Evolutionary conservation across 2,888 invertebrate genomes (phyloP), one percentile per base, ranked within the genome.

Genomic region (Netelia inedita): DNA sequence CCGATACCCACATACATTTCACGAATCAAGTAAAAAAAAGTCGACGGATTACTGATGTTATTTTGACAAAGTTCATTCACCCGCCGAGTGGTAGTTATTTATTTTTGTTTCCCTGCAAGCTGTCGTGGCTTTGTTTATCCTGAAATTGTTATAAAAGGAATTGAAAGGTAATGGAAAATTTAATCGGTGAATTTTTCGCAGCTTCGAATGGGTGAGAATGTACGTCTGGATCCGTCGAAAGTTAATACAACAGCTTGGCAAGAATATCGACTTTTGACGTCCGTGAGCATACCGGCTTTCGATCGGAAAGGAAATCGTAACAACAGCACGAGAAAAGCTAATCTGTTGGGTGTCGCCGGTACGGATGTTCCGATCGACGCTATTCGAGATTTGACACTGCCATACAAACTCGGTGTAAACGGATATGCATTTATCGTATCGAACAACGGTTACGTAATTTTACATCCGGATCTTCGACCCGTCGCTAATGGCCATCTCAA

Each of bases 401-500:
- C 98, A 0, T 97, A 98, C 92, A 97, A 99, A 97, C 96, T 99
- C 76, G 99, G 99, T 35, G 98, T 98, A 0, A 98, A 98, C 93
- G 99, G 98, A 0, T 99, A 99, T 94, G 97, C 98, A 0, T 99
- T 99, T 94, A 97, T 99, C 89, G 97, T 99, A 21, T 99, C 98
- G 90, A 99, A 99, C 93, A 99, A 99, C 94, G 99, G 99, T 1
- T 99, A 98, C 93, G 95, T 99, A 59, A 95, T 99, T 78, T 96
- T 98, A 89, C 99, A 99, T 95, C 99, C 99, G 0, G 97, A 99
- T 91, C 95, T 98, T 85, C 95, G 98, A 87, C 98, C 99, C 14
- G 96, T 97, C 94, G 95, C 95, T 88, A 95, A 96, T 88, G 95
- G 95, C 50, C 94, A 95, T 69, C 94, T 97, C 79, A 98, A 98